Evolutionary conservation across 2,113 vertebrate species (phyloP), one percentile per base, ranked within the genome.

Genomic region (Pundamilia nyererei): DNA sequence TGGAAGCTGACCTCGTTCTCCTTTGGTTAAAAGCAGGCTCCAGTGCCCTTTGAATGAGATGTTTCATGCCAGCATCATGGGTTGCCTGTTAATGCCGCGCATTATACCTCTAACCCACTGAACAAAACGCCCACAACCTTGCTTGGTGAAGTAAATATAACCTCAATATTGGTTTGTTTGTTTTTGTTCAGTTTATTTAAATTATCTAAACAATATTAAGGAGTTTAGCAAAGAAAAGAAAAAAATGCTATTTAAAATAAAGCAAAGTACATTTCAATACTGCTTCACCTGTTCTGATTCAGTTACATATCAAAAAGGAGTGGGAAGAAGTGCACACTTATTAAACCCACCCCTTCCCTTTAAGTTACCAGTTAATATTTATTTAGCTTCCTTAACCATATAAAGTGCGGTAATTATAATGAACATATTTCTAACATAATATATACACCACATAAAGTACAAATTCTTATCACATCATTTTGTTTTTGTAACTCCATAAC

Each of bases 1-100:
- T 29, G 65, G 89, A 89, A 89, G 91, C 89, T 95, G 95, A 95
- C 93, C 94, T 94, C 91, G 87, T 68, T 85, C 86, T 89, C 80
- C 79, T 85, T 81, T 70, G 87, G 89, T 94, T 91, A 89, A 92
- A 60, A 87, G 54, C 75, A 86, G 82, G 86, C 90, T 90, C 79
- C 83, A 62, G 47, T 81, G 87, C 51, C 26, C 77, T 82, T 81
- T 70, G 40, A 88, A 86, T 81, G 84, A 88, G 80, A 81, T 62
- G 82, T 70, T 83, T 82, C 33, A 70, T 35, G 15, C 26, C 24
- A 29, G 49, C 33, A 47, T 79, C 24, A 40, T 35, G 42, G 21
- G 19, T 55, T 21, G 15, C 58, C 51, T 82, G 31, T 85, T 81
- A 90, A 92, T 85, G 42, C 83, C 45, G 3, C 19, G 6, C 26